phyloP scores from a whole-genome alignment of 2,113 vertebrate genomes.

The Canis aureus region DNA sequence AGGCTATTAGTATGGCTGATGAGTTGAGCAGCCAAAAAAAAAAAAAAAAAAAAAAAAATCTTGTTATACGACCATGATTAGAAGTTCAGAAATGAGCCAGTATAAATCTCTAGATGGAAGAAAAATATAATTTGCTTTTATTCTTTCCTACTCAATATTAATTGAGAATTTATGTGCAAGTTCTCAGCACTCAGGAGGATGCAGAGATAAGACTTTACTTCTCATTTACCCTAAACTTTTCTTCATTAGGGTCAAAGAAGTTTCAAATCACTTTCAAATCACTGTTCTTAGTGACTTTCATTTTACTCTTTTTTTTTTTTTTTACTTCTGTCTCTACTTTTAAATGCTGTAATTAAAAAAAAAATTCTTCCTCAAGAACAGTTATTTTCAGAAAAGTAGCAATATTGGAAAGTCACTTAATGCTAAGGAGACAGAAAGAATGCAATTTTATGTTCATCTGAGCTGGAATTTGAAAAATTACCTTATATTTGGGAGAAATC shows the following conservation, averaged over 20 bases:
- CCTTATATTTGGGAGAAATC: background rate
- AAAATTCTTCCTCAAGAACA: background rate
- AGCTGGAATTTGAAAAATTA: constrained; percentile 10
- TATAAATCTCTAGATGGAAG: background rate
- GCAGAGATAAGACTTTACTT: constrained; percentile 23
- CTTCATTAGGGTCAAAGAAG: background rate
- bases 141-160: constrained; percentile 47
- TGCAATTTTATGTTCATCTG: background rate
- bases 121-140: constrained; percentile 52
- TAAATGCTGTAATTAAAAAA: background rate
- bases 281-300: background rate
- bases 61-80: background rate
- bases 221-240: constrained; percentile 41
- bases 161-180: constrained; percentile 9
- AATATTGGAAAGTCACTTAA: background rate
- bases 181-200: background rate
- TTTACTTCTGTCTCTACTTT: constrained; percentile 13
- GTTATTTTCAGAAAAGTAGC: background rate
- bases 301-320: background rate
- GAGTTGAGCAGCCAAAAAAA: background rate
- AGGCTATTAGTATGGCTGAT: background rate
- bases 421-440: background rate
- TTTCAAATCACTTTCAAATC: background rate
- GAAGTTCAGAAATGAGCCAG: background rate
- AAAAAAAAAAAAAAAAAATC: background rate